Percentiles rank a stretch among this genome's conserved stretches.
These are phyloP conservation scores for Apis dorsata DNA, from an alignment of 1,140 invertebrate genomes.

Conservation along the genomic window DNA sequence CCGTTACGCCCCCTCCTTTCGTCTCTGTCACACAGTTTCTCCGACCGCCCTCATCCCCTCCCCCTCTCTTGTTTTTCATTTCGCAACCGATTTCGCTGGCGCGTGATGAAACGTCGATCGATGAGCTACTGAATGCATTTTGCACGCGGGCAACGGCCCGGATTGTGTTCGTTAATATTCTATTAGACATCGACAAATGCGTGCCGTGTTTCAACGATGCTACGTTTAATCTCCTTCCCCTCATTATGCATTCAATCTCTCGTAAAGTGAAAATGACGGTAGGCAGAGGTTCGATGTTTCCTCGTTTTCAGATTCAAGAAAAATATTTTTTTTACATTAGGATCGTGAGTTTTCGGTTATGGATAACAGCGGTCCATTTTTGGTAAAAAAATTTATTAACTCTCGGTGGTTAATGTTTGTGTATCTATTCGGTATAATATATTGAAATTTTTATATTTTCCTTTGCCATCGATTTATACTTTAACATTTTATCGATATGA, in stretches of 20 bases:
- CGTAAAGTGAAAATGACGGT: conserved; percentile 55
- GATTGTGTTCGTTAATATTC: conserved; percentile 54
- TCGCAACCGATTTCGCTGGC: conserved; percentile 12
- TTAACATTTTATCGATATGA: too few relatives aligned
- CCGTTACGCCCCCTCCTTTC: neutral
- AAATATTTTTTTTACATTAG: too few relatives aligned
- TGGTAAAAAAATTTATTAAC: too few relatives aligned
- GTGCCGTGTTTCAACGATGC: conserved; percentile 59
- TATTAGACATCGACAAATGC: conserved; percentile 68
- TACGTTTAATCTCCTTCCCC: conserved; percentile 70
- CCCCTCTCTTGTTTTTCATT: conserved; percentile 32
- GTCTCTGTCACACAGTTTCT: neutral
- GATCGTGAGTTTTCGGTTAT: too few relatives aligned
- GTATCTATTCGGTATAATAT: too few relatives aligned
- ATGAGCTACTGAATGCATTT: conserved; percentile 50
- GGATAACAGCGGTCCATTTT: too few relatives aligned
- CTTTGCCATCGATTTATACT: too few relatives aligned
- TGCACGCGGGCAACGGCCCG: conserved; percentile 13
- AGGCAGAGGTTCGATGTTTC: neutral
- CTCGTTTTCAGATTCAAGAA: too few relatives aligned
- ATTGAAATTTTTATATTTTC: too few relatives aligned
- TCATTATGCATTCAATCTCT: conserved; percentile 48
- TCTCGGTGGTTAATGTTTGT: too few relatives aligned
- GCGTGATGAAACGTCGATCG: conserved; percentile 47
- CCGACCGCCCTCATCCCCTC: neutral